Base-by-base conservation (phyloP, 2,888 invertebrate genomes). In the Lamellibrachia columna region DNA sequence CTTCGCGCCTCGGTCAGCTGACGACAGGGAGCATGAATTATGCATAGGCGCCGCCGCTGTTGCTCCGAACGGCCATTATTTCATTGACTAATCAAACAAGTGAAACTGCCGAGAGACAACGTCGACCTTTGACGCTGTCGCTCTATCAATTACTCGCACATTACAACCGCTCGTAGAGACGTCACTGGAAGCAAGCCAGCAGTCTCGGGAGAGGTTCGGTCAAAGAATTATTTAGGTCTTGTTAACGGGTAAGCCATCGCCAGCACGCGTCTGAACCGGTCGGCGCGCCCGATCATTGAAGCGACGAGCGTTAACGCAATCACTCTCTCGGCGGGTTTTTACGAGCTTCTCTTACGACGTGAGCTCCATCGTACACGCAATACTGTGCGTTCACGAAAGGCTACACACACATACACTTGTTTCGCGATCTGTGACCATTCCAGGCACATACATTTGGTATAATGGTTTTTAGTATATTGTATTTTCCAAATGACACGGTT, bases 61-160 rank as follows among this genome's bases (percentile, higher is more conserved):
- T 75, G 75, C 75, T 22, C 75, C 75, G 75, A 75, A 15, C 75
- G 75, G 75, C 75, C 75, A 75, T 75, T 75, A 75, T 75, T 75
- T 75, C 75, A 75, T 75, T 75, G 75, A 75, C 75, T 75, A 75
- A 75, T 75, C 75, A 75, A 75, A 75, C 75, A 75, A 75, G 75
- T 75, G 22, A 75, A 75, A 75, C 22, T 75, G 75, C 75, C 75
- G 75, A 75, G 75, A 75, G 75, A 75, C 75, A 75, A 22, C 22
- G 75, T n/a, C 75, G 75, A 75, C 75, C 75, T 75, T 75, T 75
- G 75, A 75, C 75, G 75, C 75, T 75, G 75, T 75, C 75, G 75
- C 75, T 75, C 75, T 75, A 75, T 75, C 75, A 75, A 75, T 75
- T 75, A 75, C 75, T 75, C 75, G 75, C 75, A 75, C 75, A 75